Base-by-base conservation (phyloP, 2,888 invertebrate species). In the Mythimna albipuncta region DNA sequence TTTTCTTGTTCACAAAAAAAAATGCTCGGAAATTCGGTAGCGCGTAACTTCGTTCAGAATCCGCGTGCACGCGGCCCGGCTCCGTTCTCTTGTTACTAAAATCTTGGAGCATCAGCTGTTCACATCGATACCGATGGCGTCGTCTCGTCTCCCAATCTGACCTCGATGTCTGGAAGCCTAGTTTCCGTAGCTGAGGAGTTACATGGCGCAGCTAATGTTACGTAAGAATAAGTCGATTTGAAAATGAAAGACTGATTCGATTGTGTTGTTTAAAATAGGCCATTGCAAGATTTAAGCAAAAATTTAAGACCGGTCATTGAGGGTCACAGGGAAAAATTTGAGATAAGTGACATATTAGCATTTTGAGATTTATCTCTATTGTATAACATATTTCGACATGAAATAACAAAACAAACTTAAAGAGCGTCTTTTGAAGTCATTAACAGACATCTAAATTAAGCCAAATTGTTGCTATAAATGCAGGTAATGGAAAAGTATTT, bases 81-180 rank as follows among this genome's bases (percentile, higher is more conserved):
- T 68, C 64, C 74, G 81, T 72, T 83, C 79, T 79, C 75, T 72
- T 74, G 86, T 91, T 89, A 93, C 94, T 94, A 89, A 94, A 91
- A 91, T 91, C 90, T 91, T 91, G 90, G 85, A 87, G 89, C 89
- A 95, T 95, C 94, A 94, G 95, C 94, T 94, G 94, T 92, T 93
- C 89, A 88, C 91, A 93, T 95, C 96, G 94, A 96, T 96, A 95
- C 82, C 91, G 83, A 77, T 90, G 96, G 96, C 96, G 96, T 89
- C 96, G 93, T 89, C 93, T 92, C 88, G 95, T 95, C 95, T 95
- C 89, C 88, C 86, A 86, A 86, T 88, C 87, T 93, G 95, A 95
- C 95, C 95, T 90, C 94, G 91, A 92, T 94, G 93, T 93, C 91
- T 90, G 82, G 85, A 89, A 89, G 88, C 91, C 93, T 90, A 90